Evolutionary conservation across 1,140 invertebrate species (phyloP).

Genomic region (Neotoxoptera formosana): DNA sequence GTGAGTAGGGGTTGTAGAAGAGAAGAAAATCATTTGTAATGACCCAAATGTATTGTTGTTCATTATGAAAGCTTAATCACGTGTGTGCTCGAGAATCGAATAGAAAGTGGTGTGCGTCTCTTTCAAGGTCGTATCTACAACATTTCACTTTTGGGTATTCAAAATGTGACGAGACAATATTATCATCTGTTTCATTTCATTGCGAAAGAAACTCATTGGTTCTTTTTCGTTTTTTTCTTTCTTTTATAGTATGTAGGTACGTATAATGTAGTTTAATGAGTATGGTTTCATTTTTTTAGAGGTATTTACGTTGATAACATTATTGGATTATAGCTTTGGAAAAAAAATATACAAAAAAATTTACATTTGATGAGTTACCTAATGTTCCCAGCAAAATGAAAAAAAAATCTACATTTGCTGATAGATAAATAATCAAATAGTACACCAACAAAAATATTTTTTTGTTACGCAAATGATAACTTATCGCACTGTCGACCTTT

Average conservation of each 20-base stretch:
- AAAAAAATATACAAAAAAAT: not conserved
- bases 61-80: constrained; percentile 58
- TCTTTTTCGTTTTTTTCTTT: not conserved
- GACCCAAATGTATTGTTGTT: constrained; percentile 56
- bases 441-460: not conserved
- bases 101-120: constrained; percentile 54
- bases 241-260: not conserved
- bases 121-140: constrained; percentile 53
- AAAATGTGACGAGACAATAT: constrained; percentile 35
- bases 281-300: not conserved
- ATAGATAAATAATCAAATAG: constrained; percentile 14
- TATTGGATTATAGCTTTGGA: not conserved
- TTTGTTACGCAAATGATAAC: constrained; percentile 42
- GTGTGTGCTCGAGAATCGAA: constrained; percentile 54
- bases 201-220: constrained; percentile 25
- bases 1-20: not conserved
- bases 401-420: not conserved
- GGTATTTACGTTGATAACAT: not conserved
- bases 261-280: not conserved
- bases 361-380: not conserved
- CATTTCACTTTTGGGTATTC: constrained; percentile 56
- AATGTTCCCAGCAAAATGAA: not conserved
- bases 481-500: constrained; percentile 32
- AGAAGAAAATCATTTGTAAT: constrained; percentile 51
- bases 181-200: constrained; percentile 30